A percentile compares a stretch with the other conserved stretches of the same genome.
These are phyloP conservation scores for Semaprochilodus insignis DNA, from an alignment of 2,797 vertebrate species.

Conservation along the genomic window DNA sequence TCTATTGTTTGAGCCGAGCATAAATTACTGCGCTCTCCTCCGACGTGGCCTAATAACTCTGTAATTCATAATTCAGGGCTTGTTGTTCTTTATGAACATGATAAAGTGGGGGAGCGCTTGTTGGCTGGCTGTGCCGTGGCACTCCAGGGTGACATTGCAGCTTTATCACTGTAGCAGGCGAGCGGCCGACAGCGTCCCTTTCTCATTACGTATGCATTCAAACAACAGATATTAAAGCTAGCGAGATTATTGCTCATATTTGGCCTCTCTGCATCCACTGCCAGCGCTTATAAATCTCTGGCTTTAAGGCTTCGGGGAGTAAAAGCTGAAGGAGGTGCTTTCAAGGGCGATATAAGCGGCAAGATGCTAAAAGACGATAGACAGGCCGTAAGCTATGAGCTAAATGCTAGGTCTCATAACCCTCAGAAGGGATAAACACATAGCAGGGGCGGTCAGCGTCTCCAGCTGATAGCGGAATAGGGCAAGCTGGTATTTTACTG, in stretches of 20 bases:
- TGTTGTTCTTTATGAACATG: conserved; percentile 59
- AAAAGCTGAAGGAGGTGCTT: conserved; percentile 29
- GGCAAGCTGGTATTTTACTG: conserved; percentile 20
- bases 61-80: conserved; percentile 70
- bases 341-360: conserved; percentile 62
- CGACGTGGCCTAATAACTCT: conserved; percentile 70
- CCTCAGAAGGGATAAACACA: conserved; percentile 21
- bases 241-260: conserved; percentile 67
- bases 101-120: conserved; percentile 53
- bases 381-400: not conserved
- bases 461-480: conserved; percentile 9
- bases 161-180: conserved; percentile 71
- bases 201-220: conserved; percentile 67
- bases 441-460: not conserved
- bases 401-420: conserved; percentile 1
- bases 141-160: conserved; percentile 62
- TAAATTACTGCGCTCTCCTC: conserved; percentile 65
- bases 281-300: conserved; percentile 65
- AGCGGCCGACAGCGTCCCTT: conserved; percentile 48
- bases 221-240: conserved; percentile 73
- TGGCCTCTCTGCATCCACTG: conserved; percentile 47
- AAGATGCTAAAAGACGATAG: conserved; percentile 13
- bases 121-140: conserved; percentile 18
- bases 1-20: conserved; percentile 52
- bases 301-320: conserved; percentile 50